Percentiles rank a stretch among this genome's conserved stretches.
phyloP scores from a whole-genome alignment of 2,113 vertebrate genomes.

The Ptilorrhoa leucosticta region DNA sequence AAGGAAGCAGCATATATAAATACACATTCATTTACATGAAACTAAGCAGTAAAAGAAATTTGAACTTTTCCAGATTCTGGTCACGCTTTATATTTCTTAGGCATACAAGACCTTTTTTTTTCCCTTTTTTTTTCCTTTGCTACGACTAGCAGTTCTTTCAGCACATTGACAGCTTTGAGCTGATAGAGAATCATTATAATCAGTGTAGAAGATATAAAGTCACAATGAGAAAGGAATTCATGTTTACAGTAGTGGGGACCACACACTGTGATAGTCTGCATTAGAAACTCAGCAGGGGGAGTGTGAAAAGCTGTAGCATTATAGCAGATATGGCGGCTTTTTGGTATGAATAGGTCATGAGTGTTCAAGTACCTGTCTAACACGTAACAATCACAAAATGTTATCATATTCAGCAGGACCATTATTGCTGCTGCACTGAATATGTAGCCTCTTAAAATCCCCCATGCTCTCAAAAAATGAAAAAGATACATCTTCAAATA shows the following conservation, averaged over 20 bases:
- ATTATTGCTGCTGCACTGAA: constrained; percentile 20
- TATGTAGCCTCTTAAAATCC: constrained; percentile 13
- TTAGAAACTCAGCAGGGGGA: constrained; percentile 71
- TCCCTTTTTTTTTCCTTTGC: neutral
- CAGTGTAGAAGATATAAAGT: constrained; percentile 68
- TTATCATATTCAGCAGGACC: constrained; percentile 24
- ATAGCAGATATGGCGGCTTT: constrained; percentile 41
- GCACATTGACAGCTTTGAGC: constrained; percentile 65
- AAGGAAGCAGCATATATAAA: neutral
- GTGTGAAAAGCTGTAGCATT: constrained; percentile 57
- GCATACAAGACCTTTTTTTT: neutral
- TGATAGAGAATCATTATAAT: constrained; percentile 75
- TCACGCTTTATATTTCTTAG: neutral
- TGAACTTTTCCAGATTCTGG: neutral
- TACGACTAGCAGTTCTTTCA: constrained; percentile 26
- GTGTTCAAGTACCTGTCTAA: constrained; percentile 66
- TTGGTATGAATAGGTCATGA: constrained; percentile 55
- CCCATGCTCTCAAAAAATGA: neutral
- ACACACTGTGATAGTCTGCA: constrained; percentile 75
- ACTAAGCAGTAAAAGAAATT: neutral
- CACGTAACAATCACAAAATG: constrained; percentile 14
- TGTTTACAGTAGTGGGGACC: constrained; percentile 71
- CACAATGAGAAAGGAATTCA: constrained; percentile 66
- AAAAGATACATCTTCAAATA: neutral
- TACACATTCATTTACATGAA: neutral